A percentile compares a stretch with the other conserved stretches of the same genome.
phyloP scores from a whole-genome alignment of 1,140 invertebrate genomes.

The Pinna nobilis region DNA sequence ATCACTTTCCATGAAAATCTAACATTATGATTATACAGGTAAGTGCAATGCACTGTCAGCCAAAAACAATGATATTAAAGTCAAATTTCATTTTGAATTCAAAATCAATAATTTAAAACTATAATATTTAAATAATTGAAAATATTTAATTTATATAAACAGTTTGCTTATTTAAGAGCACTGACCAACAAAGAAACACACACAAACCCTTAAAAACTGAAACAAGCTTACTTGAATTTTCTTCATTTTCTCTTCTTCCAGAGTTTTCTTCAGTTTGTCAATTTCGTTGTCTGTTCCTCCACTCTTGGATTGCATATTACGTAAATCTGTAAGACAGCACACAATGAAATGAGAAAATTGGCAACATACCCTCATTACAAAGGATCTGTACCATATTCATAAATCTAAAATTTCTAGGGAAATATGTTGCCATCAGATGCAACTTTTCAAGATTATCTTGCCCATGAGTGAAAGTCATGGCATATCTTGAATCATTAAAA shows the following conservation, averaged over 20 bases:
- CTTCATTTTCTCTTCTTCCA: slow-evolving; percentile 89
- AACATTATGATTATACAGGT: no score
- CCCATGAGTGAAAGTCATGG: no score
- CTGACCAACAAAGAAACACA: neutral
- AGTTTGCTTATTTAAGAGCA: no score
- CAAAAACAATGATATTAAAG: neutral
- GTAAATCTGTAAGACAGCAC: slow-evolving; percentile 66
- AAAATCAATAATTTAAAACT: neutral
- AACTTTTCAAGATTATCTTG: no score
- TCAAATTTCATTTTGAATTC: neutral
- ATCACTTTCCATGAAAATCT: no score
- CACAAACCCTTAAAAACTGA: neutral
- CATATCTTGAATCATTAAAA: no score
- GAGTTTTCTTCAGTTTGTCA: slow-evolving; percentile 88
- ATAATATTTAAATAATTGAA: neutral
- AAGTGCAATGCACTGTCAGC: no score
- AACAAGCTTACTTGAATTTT: slow-evolving; percentile 70
- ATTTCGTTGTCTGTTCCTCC: slow-evolving; percentile 82
- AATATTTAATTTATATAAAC: neutral
- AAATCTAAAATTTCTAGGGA: no score
- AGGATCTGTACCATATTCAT: no score
- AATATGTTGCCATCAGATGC: no score
- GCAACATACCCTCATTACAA: no score
- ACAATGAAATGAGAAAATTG: no score
- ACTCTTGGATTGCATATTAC: slow-evolving; percentile 61